Conservation (phyloP, 2,113 vertebrate genomes). For the Pachypanchax playfairii region DNA sequence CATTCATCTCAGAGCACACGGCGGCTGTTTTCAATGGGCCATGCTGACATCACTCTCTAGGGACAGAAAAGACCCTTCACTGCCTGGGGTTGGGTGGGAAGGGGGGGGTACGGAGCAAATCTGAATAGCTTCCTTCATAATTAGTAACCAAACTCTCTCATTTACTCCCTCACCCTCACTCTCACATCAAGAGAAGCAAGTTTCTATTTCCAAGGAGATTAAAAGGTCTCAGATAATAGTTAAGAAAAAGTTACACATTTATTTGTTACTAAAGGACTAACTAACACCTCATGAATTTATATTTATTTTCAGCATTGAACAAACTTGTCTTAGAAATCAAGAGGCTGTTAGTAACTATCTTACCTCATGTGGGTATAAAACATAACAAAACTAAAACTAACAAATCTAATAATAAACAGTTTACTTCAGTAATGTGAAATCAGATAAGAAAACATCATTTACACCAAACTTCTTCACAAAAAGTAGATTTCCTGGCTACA, state of each 20-base stretch:
- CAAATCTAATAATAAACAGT: too few species aligned
- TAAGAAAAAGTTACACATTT: constrained; percentile 4
- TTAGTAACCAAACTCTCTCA: constrained; percentile 60
- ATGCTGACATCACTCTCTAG: constrained; percentile 79
- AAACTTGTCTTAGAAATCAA: constrained; percentile 17
- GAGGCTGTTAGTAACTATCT: constrained; percentile 24
- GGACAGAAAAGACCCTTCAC: constrained; percentile 80
- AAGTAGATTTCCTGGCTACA: background rate
- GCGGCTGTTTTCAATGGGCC: constrained; percentile 79
- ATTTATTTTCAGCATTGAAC: background rate
- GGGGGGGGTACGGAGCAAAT: constrained; percentile 69
- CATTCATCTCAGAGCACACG: constrained; percentile 76
- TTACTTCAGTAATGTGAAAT: background rate
- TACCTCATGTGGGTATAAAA: too few species aligned
- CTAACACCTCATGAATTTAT: background rate
- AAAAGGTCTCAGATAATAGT: constrained; percentile 21
- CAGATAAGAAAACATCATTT: background rate
- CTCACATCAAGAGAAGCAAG: constrained; percentile 28
- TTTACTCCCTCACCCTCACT: constrained; percentile 6
- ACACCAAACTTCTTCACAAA: background rate
- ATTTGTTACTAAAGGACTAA: constrained; percentile 9
- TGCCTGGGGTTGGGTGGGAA: constrained; percentile 32
- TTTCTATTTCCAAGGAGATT: constrained; percentile 29
- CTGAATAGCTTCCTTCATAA: constrained; percentile 74
- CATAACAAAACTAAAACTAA: too few species aligned